Evolutionary conservation across 2,113 vertebrate genomes (phyloP).

Genomic region (Phoxinus phoxinus): DNA sequence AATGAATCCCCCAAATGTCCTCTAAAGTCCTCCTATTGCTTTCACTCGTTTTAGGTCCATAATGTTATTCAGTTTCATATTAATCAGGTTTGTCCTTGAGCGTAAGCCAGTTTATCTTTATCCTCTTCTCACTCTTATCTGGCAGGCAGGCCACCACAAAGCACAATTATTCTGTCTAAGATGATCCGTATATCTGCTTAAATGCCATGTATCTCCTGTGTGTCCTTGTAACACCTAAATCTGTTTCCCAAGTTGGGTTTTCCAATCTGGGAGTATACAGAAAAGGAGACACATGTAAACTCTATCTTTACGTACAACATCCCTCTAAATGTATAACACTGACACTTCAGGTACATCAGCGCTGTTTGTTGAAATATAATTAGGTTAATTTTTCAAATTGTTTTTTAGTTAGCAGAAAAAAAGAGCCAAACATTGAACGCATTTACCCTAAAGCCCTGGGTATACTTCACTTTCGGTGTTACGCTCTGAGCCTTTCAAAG

Average conservation of each 20-base stretch:
- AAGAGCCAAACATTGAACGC: background rate
- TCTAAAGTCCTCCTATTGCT: constrained; percentile 9
- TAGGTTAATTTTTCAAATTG: background rate
- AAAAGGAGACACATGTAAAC: background rate
- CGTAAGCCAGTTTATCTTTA: background rate
- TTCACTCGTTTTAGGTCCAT: background rate
- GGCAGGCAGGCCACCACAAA: constrained; percentile 6
- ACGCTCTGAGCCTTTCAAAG: too few species aligned
- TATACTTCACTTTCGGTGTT: too few species aligned
- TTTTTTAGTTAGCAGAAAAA: background rate
- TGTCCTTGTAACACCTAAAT: background rate
- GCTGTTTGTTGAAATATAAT: background rate
- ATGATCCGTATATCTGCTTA: background rate
- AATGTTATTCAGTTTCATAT: background rate
- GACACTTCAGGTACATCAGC: background rate
- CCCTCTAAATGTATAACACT: background rate
- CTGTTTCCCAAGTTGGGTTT: background rate
- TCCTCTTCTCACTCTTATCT: background rate
- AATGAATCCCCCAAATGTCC: background rate
- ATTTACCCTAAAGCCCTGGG: background rate
- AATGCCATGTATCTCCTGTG: background rate
- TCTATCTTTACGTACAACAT: background rate
- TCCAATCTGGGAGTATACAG: background rate
- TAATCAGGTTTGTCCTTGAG: constrained; percentile 12
- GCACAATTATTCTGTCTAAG: constrained; percentile 9